Conservation (phyloP, 2,797 vertebrate species). For the Peromyscus eremicus region DNA sequence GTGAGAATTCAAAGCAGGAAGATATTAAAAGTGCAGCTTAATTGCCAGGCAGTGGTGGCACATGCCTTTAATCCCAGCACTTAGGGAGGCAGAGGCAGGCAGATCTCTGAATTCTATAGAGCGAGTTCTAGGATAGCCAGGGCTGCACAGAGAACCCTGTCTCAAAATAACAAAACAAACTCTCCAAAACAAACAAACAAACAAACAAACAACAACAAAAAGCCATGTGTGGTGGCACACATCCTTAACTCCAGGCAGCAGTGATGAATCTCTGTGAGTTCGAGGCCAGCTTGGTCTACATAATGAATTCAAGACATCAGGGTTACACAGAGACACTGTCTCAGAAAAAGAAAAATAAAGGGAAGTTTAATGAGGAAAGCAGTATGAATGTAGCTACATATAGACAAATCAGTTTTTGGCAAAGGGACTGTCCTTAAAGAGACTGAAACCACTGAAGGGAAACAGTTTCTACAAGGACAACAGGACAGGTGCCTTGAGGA, state of each 20-base stretch:
- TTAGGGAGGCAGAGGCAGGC: not conserved
- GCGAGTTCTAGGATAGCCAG: not conserved
- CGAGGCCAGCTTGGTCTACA: not conserved
- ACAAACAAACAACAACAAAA: not conserved
- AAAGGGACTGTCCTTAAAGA: not conserved
- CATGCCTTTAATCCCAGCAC: not conserved
- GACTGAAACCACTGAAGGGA: not conserved
- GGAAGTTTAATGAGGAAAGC: not conserved
- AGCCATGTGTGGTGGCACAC: not conserved
- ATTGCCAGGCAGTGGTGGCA: not conserved
- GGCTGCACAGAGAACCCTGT: not conserved
- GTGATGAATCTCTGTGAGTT: not conserved
- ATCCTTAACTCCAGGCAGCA: not conserved
- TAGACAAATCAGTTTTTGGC: not conserved
- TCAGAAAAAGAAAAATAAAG: not conserved
- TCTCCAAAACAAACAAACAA: not conserved
- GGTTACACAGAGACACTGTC: not conserved
- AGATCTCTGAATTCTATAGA: not conserved
- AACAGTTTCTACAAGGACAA: not conserved
- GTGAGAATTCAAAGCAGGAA: not conserved
- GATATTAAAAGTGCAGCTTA: not conserved
- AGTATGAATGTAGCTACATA: no score
- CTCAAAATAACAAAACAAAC: not conserved
- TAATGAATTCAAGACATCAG: not conserved
- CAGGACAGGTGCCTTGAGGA: not conserved